Conservation (phyloP, 2,113 vertebrate species). For the Conger conger region DNA sequence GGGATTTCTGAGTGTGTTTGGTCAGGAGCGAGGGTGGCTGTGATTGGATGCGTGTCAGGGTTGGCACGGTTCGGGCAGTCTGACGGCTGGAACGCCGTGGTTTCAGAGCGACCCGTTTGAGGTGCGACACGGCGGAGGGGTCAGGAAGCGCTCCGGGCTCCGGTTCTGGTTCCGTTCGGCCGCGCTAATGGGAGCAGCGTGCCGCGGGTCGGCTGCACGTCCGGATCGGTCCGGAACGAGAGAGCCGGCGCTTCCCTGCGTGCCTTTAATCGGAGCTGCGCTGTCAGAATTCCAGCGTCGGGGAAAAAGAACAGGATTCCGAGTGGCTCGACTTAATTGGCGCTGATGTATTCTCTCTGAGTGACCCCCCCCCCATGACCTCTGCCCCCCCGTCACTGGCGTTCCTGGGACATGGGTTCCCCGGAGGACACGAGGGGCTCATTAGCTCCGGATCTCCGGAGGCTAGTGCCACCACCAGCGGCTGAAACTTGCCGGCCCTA, state of each 20-base stretch:
- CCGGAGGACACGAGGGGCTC: neutral
- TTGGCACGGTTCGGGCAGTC: too few species aligned
- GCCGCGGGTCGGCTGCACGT: conserved; percentile 37
- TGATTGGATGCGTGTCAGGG: too few species aligned
- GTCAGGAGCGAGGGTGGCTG: too few species aligned
- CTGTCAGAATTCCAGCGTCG: too few species aligned
- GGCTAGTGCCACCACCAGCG: too few species aligned
- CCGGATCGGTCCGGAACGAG: conserved; percentile 47
- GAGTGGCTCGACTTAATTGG: neutral
- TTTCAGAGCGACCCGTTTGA: conserved; percentile 31
- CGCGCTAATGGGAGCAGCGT: conserved; percentile 55
- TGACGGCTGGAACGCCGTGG: neutral
- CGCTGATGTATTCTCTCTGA: neutral
- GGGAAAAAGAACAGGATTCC: too few species aligned
- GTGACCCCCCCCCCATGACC: neutral
- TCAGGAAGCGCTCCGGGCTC: too few species aligned
- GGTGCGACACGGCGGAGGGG: conserved; percentile 17
- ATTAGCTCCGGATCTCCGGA: too few species aligned
- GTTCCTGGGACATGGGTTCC: neutral
- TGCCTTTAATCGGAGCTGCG: neutral
- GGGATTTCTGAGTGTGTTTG: too few species aligned
- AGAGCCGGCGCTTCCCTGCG: conserved; percentile 11
- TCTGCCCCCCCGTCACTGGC: neutral
- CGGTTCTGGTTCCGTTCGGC: too few species aligned
- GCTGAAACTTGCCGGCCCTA: too few species aligned